Percentiles rank a stretch among this genome's conserved stretches.
Conservation (phyloP, 2,888 invertebrate species). For the Folsomia candida region DNA sequence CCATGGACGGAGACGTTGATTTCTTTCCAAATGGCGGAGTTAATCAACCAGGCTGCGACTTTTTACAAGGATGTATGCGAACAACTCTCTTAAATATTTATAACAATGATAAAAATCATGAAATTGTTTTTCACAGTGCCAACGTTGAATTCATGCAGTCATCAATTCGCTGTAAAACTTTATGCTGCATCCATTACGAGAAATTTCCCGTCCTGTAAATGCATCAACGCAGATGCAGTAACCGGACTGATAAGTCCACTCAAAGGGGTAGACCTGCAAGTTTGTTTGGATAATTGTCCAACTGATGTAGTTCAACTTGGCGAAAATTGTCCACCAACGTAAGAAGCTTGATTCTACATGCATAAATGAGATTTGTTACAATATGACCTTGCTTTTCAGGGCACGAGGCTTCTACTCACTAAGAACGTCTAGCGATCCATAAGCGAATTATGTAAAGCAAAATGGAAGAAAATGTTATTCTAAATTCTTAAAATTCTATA, state of each 20-base stretch:
- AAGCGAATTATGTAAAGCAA: no score
- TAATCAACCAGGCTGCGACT: not conserved
- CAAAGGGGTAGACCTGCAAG: not conserved
- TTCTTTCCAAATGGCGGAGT: slow-evolving; percentile 40
- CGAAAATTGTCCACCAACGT: not conserved
- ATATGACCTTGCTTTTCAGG: not conserved
- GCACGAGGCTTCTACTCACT: not conserved
- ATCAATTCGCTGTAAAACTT: not conserved
- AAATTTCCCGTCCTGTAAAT: not conserved
- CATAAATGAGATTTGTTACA: not conserved
- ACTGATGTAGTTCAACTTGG: not conserved
- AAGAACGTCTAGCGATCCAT: no score
- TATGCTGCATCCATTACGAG: not conserved
- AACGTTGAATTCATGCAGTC: not conserved
- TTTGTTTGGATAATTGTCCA: not conserved
- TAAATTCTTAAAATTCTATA: no score
- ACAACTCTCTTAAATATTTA: no score
- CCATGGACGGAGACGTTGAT: slow-evolving; percentile 34
- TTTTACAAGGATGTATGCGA: not conserved
- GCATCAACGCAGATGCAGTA: not conserved
- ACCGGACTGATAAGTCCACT: not conserved
- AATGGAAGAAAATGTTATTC: no score
- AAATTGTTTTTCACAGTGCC: no score
- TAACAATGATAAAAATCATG: no score
- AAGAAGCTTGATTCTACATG: not conserved